phyloP scores from a whole-genome alignment of 2,113 vertebrate genomes.

The Ammodytes dubius region DNA sequence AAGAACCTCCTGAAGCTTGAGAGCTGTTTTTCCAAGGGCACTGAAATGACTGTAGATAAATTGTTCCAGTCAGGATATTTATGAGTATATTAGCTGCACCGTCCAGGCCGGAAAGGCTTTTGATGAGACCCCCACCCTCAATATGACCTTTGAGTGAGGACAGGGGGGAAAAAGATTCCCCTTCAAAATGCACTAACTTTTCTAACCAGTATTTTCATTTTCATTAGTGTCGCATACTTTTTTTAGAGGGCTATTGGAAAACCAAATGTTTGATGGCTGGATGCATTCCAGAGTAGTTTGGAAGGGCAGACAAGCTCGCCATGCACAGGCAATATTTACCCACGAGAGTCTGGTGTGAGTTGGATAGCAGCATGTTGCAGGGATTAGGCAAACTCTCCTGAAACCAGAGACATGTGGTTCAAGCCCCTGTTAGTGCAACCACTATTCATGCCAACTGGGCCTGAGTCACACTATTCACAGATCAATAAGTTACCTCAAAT shows the following conservation, averaged over 20 bases:
- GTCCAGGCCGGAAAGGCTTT: background rate
- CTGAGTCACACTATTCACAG: constrained; percentile 5
- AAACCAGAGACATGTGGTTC: constrained; percentile 13
- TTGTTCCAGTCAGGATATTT: background rate
- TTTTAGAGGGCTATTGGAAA: constrained; percentile 35
- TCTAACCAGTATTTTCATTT: constrained; percentile 4
- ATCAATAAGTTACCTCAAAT: constrained; percentile 20
- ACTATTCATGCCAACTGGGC: constrained; percentile 12
- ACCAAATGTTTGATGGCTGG: constrained; percentile 61
- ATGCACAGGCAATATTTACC: constrained; percentile 45
- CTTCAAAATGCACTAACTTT: background rate
- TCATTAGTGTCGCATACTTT: constrained; percentile 10
- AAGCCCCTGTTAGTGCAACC: background rate
- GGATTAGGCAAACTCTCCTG: constrained; percentile 42
- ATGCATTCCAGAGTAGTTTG: constrained; percentile 51
- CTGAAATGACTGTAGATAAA: no score
- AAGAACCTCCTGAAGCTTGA: background rate
- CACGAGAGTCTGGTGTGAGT: constrained; percentile 21
- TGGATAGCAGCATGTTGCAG: constrained; percentile 17
- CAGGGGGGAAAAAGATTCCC: background rate
- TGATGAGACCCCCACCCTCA: background rate
- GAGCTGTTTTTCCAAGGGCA: background rate
- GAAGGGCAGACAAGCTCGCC: constrained; percentile 33
- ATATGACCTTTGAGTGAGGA: background rate
- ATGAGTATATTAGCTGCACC: background rate